phyloP scores from a whole-genome alignment of 1,140 invertebrate genomes.

The Ceratosolen solmsi region DNA sequence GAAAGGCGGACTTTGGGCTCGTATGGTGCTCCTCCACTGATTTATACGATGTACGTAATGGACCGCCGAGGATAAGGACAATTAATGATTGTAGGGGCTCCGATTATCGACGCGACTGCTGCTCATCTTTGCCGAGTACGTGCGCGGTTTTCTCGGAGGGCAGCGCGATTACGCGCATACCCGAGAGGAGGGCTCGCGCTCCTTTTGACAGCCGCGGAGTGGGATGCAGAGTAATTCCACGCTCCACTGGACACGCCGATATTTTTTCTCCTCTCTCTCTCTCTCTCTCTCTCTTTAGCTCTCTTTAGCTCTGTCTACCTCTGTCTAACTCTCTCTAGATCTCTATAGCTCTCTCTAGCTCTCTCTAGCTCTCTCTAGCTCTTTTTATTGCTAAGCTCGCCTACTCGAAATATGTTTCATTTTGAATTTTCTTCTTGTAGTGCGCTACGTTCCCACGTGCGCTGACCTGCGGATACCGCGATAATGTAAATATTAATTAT shows the following conservation, averaged over 20 bases:
- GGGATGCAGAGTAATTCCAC: constrained; percentile 42
- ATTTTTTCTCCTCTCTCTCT: constrained; percentile 1
- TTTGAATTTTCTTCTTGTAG: constrained; percentile 27
- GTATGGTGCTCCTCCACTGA: not conserved
- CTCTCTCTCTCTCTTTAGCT: not conserved
- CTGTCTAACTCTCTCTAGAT: not conserved
- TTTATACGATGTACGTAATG: constrained; percentile 42
- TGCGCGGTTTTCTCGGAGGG: not conserved
- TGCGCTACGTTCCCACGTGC: constrained; percentile 34
- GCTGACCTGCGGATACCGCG: not conserved
- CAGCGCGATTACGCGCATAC: constrained; percentile 25
- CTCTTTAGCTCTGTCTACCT: not conserved
- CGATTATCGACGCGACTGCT: constrained; percentile 51
- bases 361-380: not conserved
- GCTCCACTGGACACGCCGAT: constrained; percentile 18
- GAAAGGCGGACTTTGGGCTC: constrained; percentile 48
- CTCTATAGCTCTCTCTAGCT: not conserved
- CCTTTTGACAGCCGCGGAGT: constrained; percentile 41
- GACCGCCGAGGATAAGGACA: constrained; percentile 53
- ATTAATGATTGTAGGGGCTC: constrained; percentile 54
- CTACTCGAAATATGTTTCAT: constrained; percentile 23
- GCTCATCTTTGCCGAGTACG: constrained; percentile 16
- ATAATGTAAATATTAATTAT: constrained; percentile 36
- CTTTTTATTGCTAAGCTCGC: constrained; percentile 2
- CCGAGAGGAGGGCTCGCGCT: constrained; percentile 12